A percentile compares a stretch with the other conserved stretches of the same genome.
phyloP scores from a whole-genome alignment of 2,888 invertebrate species.

The Ctenicera cuprea region DNA sequence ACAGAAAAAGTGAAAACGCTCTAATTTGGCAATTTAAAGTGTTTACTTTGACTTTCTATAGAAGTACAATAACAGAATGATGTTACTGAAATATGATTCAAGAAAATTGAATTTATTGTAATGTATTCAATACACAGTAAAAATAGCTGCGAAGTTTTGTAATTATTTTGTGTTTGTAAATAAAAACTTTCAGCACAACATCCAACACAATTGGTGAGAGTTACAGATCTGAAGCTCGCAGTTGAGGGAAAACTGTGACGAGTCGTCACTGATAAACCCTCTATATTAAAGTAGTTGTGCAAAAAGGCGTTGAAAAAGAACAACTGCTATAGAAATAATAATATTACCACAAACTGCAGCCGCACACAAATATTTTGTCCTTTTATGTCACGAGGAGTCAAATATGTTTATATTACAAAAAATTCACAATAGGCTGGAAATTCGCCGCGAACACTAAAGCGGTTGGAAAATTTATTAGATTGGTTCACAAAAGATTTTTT shows the following conservation, averaged over 20 bases:
- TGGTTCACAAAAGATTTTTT: not conserved
- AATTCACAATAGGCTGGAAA: slow-evolving; percentile 32
- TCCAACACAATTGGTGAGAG: too few species aligned
- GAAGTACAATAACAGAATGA: not conserved
- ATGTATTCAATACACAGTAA: too few species aligned
- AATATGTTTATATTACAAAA: slow-evolving; percentile 51
- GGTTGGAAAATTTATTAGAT: not conserved
- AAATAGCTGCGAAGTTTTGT: too few species aligned
- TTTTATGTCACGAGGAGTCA: slow-evolving; percentile 54
- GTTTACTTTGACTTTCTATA: not conserved
- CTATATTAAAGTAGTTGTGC: slow-evolving; percentile 55
- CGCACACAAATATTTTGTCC: slow-evolving; percentile 56
- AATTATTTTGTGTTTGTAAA: too few species aligned
- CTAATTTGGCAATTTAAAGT: slow-evolving; percentile 19
- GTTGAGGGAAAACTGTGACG: slow-evolving; percentile 24
- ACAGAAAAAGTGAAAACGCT: slow-evolving; percentile 47
- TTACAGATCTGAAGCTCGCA: too few species aligned
- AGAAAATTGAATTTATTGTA: not conserved
- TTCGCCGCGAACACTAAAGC: not conserved
- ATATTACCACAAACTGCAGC: slow-evolving; percentile 59
- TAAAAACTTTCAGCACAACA: too few species aligned
- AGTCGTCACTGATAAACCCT: slow-evolving; percentile 53
- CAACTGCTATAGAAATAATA: slow-evolving; percentile 61
- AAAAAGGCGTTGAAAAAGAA: slow-evolving; percentile 56
- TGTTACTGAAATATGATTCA: not conserved